A percentile compares a stretch with the other conserved stretches of the same genome.
Conservation (phyloP, 92 coral and sea anemone species). For the Phenganax subtilis region DNA sequence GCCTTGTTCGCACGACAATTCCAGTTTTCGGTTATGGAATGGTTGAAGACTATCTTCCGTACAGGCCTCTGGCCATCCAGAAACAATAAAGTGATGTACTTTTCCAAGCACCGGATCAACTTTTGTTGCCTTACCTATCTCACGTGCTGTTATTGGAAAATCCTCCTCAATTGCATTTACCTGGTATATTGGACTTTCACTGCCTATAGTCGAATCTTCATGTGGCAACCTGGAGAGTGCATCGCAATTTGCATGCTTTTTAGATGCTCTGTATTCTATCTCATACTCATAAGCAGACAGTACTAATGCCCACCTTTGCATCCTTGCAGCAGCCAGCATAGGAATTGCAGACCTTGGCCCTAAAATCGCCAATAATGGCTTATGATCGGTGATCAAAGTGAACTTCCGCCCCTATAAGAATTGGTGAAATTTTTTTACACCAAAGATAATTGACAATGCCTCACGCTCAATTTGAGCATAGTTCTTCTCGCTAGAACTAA, state of each 20-base stretch:
- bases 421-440: slow-evolving; percentile 33
- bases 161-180: slow-evolving; percentile 31
- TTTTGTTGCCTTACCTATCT: slow-evolving; percentile 26
- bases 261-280: background rate
- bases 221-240: slow-evolving; percentile 43
- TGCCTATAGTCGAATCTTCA: slow-evolving; percentile 21
- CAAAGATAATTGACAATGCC: slow-evolving; percentile 7
- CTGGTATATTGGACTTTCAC: slow-evolving; percentile 27
- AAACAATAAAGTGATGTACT: slow-evolving; percentile 10
- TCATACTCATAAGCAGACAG: slow-evolving; percentile 18
- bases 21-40: background rate
- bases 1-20: background rate
- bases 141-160: slow-evolving; percentile 29
- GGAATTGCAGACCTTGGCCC: background rate
- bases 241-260: slow-evolving; percentile 36
- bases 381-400: slow-evolving; percentile 2
- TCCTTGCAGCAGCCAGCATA: background rate
- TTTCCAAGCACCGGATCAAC: slow-evolving; percentile 11
- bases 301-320: background rate
- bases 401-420: background rate
- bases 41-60: background rate
- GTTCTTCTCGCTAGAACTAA: slow-evolving; percentile 30
- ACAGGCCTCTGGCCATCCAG: background rate
- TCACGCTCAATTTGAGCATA: slow-evolving; percentile 34
- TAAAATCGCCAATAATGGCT: background rate